Percentiles rank a stretch among this genome's conserved stretches.
Evolutionary conservation across 1,140 invertebrate genomes (phyloP).

Genomic region (Bombus fervidus): DNA sequence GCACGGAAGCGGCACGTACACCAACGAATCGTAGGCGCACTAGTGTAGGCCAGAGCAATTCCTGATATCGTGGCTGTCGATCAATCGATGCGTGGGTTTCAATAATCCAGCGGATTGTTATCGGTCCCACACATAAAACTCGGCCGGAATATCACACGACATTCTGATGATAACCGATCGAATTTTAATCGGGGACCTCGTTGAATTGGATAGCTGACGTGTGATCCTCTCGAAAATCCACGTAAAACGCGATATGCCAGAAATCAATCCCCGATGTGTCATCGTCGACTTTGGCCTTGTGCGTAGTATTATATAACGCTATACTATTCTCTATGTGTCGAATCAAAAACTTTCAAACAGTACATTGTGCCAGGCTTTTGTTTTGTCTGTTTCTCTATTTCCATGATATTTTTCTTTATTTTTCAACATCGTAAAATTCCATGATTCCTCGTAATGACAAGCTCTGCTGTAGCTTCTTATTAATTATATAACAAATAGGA

Average conservation of each 20-base stretch:
- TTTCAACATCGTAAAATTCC: neutral
- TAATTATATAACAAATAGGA: too few relatives aligned
- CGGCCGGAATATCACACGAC: constrained; percentile 56
- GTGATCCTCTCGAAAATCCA: constrained; percentile 64
- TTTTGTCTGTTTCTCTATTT: neutral
- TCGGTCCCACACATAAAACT: constrained; percentile 61
- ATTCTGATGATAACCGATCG: constrained; percentile 64
- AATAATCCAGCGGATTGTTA: constrained; percentile 67
- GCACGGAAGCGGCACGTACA: neutral
- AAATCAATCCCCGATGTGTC: constrained; percentile 61
- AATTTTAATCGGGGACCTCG: constrained; percentile 66
- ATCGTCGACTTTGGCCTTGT: constrained; percentile 53
- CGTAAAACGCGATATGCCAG: constrained; percentile 56
- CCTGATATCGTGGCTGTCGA: constrained; percentile 59
- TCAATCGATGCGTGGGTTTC: constrained; percentile 56
- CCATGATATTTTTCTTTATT: neutral
- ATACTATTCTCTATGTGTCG: neutral
- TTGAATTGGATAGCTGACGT: constrained; percentile 62
- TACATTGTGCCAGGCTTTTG: neutral
- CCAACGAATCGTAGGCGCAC: neutral
- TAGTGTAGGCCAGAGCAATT: constrained; percentile 41
- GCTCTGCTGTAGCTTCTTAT: too few relatives aligned
- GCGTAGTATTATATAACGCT: constrained; percentile 23
- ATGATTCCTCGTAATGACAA: too few relatives aligned
- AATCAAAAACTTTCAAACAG: constrained; percentile 21